A percentile compares a stretch with the other conserved stretches of the same genome.
phyloP scores from a whole-genome alignment of 2,113 vertebrate species.

The Pelecanoides urinatrix region DNA sequence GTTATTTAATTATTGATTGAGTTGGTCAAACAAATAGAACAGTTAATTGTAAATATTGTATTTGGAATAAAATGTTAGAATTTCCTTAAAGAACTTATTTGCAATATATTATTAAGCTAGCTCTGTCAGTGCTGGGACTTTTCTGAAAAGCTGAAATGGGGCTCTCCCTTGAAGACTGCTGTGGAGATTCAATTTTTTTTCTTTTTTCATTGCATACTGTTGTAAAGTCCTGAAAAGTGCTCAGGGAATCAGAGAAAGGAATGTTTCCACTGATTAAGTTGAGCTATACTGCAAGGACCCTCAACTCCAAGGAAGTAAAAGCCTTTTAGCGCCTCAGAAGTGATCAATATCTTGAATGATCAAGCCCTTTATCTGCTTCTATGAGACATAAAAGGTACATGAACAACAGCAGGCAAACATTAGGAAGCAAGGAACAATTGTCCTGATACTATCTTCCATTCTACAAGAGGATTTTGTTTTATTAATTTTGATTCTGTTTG shows the following conservation, averaged over 20 bases:
- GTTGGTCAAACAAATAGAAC: not conserved
- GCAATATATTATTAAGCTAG: not conserved
- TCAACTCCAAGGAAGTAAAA: not conserved
- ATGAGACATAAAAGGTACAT: not conserved
- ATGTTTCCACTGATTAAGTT: not conserved
- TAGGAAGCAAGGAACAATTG: not conserved
- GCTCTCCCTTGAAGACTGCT: not conserved
- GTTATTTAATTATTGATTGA: not conserved
- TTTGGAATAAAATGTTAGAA: not conserved
- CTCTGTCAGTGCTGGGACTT: not conserved
- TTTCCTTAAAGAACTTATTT: not conserved
- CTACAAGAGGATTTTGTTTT: not conserved
- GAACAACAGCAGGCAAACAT: not conserved
- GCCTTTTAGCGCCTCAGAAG: not conserved
- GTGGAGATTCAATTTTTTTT: not conserved
- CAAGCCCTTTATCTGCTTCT: not conserved
- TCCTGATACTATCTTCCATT: not conserved
- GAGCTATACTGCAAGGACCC: not conserved
- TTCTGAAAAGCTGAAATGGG: not conserved
- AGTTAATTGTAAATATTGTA: not conserved
- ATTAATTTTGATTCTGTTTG: not conserved
- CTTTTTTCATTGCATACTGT: not conserved
- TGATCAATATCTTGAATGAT: not conserved
- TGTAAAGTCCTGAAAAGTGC: not conserved
- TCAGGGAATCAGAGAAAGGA: not conserved